Evolutionary conservation across 2,113 vertebrate genomes (phyloP).

Genomic region (Neodon shergylaensis): DNA sequence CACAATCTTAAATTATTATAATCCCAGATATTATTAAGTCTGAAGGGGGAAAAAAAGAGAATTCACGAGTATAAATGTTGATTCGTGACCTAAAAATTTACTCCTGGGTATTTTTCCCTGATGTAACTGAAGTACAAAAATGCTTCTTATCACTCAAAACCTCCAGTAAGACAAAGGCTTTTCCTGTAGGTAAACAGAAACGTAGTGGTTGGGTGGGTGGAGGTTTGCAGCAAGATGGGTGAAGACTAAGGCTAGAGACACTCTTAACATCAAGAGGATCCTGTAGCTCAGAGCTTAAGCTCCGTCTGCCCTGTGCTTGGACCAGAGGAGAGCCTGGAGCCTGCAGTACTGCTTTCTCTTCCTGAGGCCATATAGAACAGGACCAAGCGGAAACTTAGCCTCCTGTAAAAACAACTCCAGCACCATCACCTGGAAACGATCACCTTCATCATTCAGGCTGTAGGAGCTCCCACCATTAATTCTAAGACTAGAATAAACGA

Average conservation of each 20-base stretch:
- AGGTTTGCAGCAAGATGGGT: not conserved
- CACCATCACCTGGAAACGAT: not conserved
- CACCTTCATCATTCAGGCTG: not conserved
- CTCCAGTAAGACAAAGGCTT: constrained; percentile 21
- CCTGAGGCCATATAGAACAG: not conserved
- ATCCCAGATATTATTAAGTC: constrained; percentile 37
- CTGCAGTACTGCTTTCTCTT: not conserved
- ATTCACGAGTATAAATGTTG: not conserved
- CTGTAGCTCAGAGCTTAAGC: not conserved
- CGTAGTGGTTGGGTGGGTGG: not conserved
- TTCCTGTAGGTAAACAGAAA: not conserved
- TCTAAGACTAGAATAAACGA: not conserved
- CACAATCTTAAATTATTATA: not conserved
- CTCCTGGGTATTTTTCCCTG: not conserved
- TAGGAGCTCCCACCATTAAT: not conserved
- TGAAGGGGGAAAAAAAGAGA: not conserved
- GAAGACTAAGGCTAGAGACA: not conserved
- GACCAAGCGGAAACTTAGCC: not conserved
- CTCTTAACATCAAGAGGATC: not conserved
- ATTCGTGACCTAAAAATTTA: not conserved
- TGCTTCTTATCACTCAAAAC: not conserved
- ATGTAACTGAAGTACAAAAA: constrained; percentile 19
- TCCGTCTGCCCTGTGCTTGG: not conserved
- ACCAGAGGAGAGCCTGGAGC: not conserved
- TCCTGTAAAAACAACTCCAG: not conserved